Evolutionary conservation across 2,797 vertebrate species (phyloP).

Genomic region (Serranus cabrilla): DNA sequence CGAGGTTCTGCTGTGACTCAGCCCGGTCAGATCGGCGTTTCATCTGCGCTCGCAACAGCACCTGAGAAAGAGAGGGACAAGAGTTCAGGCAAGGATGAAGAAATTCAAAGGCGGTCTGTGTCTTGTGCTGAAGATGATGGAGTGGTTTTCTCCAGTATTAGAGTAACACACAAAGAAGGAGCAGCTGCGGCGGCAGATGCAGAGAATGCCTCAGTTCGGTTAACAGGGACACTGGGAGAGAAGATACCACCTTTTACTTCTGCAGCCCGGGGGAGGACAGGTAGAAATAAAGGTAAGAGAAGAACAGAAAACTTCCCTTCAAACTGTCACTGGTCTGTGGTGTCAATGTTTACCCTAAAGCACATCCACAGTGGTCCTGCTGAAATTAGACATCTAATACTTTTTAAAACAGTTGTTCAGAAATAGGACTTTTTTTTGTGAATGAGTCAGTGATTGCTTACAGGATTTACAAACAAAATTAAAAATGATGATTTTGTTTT

Average conservation of each 20-base stretch:
- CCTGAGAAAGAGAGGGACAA: constrained; percentile 37
- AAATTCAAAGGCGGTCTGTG: constrained; percentile 74
- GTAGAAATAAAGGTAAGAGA: constrained; percentile 82
- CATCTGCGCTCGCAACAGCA: constrained; percentile 26
- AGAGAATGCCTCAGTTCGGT: constrained; percentile 83
- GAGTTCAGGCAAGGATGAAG: constrained; percentile 78
- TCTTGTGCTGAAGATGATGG: constrained; percentile 74
- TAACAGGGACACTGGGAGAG: constrained; percentile 69
- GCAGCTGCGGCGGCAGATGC: constrained; percentile 65
- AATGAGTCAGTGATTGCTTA: not conserved
- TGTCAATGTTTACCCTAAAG: constrained; percentile 4
- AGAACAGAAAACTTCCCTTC: constrained; percentile 55
- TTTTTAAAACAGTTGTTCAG: not conserved
- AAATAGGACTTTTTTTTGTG: not conserved
- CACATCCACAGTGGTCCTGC: not conserved
- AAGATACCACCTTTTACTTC: constrained; percentile 63
- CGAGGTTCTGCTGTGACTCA: constrained; percentile 43
- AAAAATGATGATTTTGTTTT: not conserved
- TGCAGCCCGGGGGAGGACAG: constrained; percentile 60
- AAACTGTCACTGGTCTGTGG: constrained; percentile 35
- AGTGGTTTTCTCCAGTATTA: constrained; percentile 70
- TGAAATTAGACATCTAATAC: constrained; percentile 18
- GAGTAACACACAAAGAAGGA: constrained; percentile 65
- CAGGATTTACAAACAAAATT: not conserved
- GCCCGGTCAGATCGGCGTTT: constrained; percentile 33